Conservation (phyloP, 2,888 invertebrate genomes). For the Amblyjoppa fuscipennis region DNA sequence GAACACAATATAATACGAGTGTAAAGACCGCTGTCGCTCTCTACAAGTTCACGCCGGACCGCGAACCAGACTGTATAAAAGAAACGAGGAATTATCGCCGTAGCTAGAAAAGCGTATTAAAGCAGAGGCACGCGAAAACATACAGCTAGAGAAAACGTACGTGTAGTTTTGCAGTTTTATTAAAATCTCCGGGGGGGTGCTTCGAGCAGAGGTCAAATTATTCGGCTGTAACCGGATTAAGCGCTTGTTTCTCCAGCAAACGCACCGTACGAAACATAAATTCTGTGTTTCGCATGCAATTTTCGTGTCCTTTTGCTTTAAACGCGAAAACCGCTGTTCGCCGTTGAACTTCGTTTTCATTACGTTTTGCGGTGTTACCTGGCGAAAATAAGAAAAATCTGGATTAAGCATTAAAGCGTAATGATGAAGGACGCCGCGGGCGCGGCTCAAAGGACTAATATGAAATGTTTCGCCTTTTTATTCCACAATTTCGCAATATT, state of each 20-base stretch:
- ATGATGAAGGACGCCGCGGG: neutral
- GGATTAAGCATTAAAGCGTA: neutral
- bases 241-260: constrained; percentile 30
- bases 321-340: constrained; percentile 7
- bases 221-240: constrained; percentile 38
- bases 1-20: neutral
- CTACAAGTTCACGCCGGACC: neutral
- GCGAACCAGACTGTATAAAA: neutral
- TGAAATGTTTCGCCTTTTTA: neutral
- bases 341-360: neutral
- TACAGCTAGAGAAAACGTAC: constrained; percentile 12
- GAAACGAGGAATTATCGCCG: neutral
- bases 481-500: neutral
- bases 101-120: constrained; percentile 18
- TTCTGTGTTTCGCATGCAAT: constrained; percentile 20
- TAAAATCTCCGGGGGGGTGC: neutral
- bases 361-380: neutral
- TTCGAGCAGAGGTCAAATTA: constrained; percentile 32
- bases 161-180: neutral
- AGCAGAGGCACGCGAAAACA: constrained; percentile 5
- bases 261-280: constrained; percentile 2
- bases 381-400: neutral
- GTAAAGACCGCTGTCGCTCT: neutral
- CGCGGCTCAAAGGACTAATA: neutral
- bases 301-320: neutral